phyloP scores from a whole-genome alignment of 2,888 invertebrate species.

The Andrena chrysosceles region DNA sequence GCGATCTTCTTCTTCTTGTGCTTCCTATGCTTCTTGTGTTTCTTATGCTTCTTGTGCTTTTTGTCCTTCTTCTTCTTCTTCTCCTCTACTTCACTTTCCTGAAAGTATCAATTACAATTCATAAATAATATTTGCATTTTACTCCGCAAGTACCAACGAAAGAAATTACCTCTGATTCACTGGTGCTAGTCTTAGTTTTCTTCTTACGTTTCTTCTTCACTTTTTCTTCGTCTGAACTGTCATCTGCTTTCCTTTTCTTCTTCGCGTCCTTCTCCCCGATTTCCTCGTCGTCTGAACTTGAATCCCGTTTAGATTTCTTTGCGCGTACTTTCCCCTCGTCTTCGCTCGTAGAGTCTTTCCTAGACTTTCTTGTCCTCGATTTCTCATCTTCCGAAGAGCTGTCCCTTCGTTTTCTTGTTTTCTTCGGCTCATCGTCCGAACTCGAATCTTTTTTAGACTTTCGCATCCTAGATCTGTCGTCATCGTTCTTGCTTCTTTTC shows the following conservation, averaged over 20 bases:
- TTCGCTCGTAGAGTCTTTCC: conserved; percentile 82
- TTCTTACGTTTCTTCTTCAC: conserved; percentile 86
- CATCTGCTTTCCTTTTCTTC: conserved; percentile 88
- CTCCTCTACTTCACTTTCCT: conserved; percentile 85
- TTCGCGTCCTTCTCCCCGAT: conserved; percentile 88
- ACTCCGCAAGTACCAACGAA: not conserved
- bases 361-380: conserved; percentile 85
- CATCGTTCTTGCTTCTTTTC: conserved; percentile 79
- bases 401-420: conserved; percentile 87
- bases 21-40: conserved; percentile 93
- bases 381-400: conserved; percentile 87
- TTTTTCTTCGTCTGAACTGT: conserved; percentile 87
- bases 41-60: conserved; percentile 93
- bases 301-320: conserved; percentile 79
- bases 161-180: conserved; percentile 83
- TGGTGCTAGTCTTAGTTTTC: conserved; percentile 82
- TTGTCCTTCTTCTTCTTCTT: conserved; percentile 87
- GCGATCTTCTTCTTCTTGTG: conserved; percentile 89
- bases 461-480: conserved; percentile 84
- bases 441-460: conserved; percentile 86
- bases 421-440: conserved; percentile 88
- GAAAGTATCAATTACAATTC: conserved; percentile 35
- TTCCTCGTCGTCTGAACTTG: conserved; percentile 88
- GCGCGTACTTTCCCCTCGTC: conserved; percentile 79
- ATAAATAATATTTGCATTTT: conserved; percentile 7